Conservation (phyloP, 2,797 vertebrate genomes). For the Anas bahamensis region DNA sequence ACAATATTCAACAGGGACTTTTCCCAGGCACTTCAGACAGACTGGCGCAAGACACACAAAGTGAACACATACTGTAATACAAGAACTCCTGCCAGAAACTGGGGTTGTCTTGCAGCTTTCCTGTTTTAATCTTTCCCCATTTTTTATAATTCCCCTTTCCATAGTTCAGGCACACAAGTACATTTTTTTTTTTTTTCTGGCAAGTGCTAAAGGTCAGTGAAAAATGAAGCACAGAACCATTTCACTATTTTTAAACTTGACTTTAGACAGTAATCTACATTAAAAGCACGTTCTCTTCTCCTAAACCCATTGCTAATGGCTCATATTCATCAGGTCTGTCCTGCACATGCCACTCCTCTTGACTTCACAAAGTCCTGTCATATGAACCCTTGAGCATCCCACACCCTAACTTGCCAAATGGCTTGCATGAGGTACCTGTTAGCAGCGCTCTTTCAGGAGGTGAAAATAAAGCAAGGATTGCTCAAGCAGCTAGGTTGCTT, state of each 20-base stretch:
- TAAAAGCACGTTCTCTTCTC: not conserved
- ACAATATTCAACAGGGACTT: not conserved
- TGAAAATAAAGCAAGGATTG: not conserved
- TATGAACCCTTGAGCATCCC: not conserved
- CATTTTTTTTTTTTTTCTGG: not conserved
- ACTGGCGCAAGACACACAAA: not conserved
- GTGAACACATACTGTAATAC: not conserved
- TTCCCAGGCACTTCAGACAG: not conserved
- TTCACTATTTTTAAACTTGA: not conserved
- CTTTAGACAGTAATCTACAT: not conserved
- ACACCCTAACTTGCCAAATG: not conserved
- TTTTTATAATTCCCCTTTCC: not conserved
- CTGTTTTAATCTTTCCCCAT: not conserved
- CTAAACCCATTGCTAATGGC: not conserved
- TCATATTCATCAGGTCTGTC: not conserved
- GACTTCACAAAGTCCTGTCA: not conserved
- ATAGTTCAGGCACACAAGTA: not conserved
- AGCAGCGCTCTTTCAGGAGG: not conserved
- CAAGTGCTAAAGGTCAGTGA: not conserved
- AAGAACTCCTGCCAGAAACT: slow-evolving; percentile 7
- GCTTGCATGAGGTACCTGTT: too few relatives aligned
- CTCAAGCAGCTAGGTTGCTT: not conserved
- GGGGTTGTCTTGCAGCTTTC: not conserved
- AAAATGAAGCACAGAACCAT: not conserved
- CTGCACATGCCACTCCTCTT: not conserved